These are phyloP conservation scores for Perca flavescens DNA, from an alignment of 2,113 vertebrate species.

Conservation along the genomic window DNA sequence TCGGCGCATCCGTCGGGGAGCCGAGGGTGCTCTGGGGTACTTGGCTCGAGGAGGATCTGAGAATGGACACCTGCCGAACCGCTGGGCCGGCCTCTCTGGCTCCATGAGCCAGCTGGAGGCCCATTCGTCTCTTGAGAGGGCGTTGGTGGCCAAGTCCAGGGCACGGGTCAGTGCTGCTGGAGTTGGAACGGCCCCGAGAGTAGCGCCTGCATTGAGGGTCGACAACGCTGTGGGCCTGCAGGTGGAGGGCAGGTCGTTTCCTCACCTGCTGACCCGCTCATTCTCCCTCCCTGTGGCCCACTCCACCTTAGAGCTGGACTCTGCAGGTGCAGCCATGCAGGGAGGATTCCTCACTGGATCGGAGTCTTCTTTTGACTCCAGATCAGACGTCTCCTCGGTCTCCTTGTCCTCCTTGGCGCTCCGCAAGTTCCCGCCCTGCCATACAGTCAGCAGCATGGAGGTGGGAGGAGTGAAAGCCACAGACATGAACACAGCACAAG, in stretches of 20 bases:
- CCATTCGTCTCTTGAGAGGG: constrained; percentile 45
- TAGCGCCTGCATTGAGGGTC: constrained; percentile 24
- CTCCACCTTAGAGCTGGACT: constrained; percentile 61
- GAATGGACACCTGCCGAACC: constrained; percentile 80
- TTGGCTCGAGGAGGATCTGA: constrained; percentile 56
- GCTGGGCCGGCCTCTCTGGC: constrained; percentile 70
- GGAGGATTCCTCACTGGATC: constrained; percentile 63
- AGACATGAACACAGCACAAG: background rate
- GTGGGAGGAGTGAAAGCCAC: constrained; percentile 16
- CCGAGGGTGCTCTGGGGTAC: constrained; percentile 72
- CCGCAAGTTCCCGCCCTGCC: constrained; percentile 32
- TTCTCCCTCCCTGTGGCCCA: constrained; percentile 72
- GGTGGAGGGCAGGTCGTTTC: constrained; percentile 54
- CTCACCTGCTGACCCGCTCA: constrained; percentile 61
- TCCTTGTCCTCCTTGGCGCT: constrained; percentile 54
- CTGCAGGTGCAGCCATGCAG: constrained; percentile 31
- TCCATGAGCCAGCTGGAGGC: constrained; percentile 69
- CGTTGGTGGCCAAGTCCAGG: constrained; percentile 13
- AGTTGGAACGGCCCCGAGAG: constrained; percentile 6
- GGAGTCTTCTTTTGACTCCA: constrained; percentile 73
- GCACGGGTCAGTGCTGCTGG: constrained; percentile 7
- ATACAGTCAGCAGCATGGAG: constrained; percentile 2
- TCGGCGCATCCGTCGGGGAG: constrained; percentile 75
- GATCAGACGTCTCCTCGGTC: constrained; percentile 63
- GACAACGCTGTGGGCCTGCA: constrained; percentile 44